Evolutionary conservation across 2,797 vertebrate species (phyloP).

Genomic region (Sebastes vulpes): DNA sequence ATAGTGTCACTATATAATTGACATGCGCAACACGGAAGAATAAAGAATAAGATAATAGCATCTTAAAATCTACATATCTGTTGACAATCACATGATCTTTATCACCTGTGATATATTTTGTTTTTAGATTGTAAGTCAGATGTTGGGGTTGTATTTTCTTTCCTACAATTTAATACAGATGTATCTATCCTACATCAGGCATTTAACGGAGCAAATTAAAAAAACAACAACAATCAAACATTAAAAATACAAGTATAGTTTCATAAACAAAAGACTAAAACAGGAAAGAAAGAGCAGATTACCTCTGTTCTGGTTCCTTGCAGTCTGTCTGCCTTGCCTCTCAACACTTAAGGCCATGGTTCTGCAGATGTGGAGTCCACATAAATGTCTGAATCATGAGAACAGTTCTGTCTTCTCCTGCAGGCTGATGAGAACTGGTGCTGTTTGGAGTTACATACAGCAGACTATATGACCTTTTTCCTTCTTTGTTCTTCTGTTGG

Average conservation of each 20-base stretch:
- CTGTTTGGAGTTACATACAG: background rate
- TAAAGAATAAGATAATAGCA: background rate
- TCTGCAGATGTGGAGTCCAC: background rate
- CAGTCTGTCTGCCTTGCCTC: background rate
- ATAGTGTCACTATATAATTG: background rate
- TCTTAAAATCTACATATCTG: background rate
- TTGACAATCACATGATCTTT: background rate
- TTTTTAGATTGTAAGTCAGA: background rate
- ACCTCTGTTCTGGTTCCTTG: background rate
- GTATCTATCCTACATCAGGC: too few species aligned
- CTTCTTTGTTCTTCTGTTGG: background rate
- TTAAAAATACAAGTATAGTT: background rate
- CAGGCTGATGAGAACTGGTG: background rate
- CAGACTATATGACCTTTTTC: background rate
- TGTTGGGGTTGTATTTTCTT: background rate
- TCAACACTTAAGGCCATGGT: background rate
- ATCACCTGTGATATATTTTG: background rate
- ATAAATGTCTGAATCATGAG: background rate
- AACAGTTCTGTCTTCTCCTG: background rate
- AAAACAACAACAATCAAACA: background rate
- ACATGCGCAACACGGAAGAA: background rate
- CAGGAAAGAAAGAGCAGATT: background rate
- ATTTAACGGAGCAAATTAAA: fast-evolving
- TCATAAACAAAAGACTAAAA: background rate
- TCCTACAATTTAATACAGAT: background rate